phyloP scores from a whole-genome alignment of 2,113 vertebrate species.

The Zosterops hypoxanthus region DNA sequence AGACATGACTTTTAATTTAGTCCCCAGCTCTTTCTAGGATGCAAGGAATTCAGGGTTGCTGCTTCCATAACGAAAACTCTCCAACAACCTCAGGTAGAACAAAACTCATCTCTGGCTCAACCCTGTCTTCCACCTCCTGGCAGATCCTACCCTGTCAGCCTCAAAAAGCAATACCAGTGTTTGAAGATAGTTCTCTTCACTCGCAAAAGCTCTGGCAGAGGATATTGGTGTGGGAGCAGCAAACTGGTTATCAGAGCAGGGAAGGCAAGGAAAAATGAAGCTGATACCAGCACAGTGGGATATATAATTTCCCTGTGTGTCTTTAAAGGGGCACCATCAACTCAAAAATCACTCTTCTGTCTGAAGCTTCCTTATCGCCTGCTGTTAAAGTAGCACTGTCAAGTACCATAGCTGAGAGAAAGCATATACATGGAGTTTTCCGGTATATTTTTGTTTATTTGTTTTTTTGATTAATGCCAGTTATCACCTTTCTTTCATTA shows the following conservation, averaged over 20 bases:
- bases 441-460: not conserved
- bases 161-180: not conserved
- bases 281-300: not conserved
- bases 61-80: not conserved
- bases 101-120: not conserved
- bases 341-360: slow-evolving; percentile 29
- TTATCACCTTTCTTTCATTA: not conserved
- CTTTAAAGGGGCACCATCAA: not conserved
- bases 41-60: not conserved
- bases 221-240: not conserved
- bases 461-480: not conserved
- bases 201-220: not conserved
- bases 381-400: slow-evolving; percentile 4
- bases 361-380: slow-evolving; percentile 27
- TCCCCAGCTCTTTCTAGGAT: not conserved
- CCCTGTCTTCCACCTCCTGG: rapidly evolving
- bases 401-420: not conserved
- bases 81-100: rapidly evolving
- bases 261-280: not conserved
- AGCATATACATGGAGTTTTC: not conserved
- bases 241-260: not conserved
- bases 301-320: not conserved
- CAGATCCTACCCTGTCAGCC: not conserved
- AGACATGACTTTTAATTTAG: not conserved
- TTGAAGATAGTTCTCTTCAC: not conserved